phyloP scores from a whole-genome alignment of 1,140 invertebrate genomes.

The Phocides pigmalion region DNA sequence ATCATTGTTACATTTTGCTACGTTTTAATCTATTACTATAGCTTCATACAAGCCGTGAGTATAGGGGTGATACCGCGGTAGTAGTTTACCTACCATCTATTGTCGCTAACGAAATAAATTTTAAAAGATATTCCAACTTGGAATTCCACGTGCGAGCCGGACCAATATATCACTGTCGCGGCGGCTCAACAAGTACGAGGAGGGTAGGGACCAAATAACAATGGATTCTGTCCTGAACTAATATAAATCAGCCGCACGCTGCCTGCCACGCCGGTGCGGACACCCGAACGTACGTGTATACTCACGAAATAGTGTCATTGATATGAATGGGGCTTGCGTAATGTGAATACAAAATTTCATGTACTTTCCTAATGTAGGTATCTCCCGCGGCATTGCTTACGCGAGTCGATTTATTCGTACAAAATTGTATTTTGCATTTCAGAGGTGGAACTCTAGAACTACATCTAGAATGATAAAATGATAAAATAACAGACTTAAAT shows the following conservation, averaged over 20 bases:
- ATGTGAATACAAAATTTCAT: neutral
- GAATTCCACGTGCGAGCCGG: constrained; percentile 21
- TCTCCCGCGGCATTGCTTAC: too few species aligned
- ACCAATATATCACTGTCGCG: constrained; percentile 27
- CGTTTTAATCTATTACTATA: too few species aligned
- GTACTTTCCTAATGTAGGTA: too few species aligned
- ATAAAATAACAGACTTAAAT: too few species aligned
- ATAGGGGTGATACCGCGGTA: too few species aligned
- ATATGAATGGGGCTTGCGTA: neutral
- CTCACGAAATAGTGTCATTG: neutral
- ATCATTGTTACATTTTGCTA: too few species aligned
- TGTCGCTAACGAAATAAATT: neutral
- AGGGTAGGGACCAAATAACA: constrained; percentile 24
- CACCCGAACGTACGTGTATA: neutral
- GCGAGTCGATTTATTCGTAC: too few species aligned
- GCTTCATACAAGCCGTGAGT: too few species aligned
- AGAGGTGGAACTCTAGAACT: too few species aligned
- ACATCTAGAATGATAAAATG: too few species aligned
- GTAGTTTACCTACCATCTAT: too few species aligned
- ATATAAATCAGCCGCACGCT: constrained; percentile 17
- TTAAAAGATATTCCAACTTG: constrained; percentile 1
- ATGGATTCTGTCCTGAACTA: constrained; percentile 16
- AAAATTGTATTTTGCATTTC: too few species aligned
- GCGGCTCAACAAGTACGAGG: constrained; percentile 30
- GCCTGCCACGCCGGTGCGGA: neutral